These are phyloP conservation scores for Pempheris klunzingeri DNA, from an alignment of 2,797 vertebrate species.

Conservation along the genomic window DNA sequence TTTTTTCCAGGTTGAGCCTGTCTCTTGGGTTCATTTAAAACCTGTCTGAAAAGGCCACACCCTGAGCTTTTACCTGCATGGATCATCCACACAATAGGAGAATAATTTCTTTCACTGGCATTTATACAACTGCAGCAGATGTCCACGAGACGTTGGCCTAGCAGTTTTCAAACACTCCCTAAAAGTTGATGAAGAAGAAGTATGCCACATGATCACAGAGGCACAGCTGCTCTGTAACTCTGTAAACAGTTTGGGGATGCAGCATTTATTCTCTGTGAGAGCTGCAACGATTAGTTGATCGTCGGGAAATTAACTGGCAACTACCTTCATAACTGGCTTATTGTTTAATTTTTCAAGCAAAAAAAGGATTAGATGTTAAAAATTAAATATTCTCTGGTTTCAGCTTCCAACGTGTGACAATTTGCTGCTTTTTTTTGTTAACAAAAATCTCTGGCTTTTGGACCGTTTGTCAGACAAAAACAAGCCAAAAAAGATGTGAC, in stretches of 20 bases:
- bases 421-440: neutral
- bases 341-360: neutral
- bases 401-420: neutral
- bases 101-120: slow-evolving; percentile 22
- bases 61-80: slow-evolving; percentile 48
- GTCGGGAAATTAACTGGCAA: neutral
- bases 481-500: neutral
- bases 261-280: neutral
- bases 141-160: slow-evolving; percentile 1
- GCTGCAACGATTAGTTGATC: neutral
- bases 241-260: neutral
- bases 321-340: neutral
- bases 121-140: slow-evolving; percentile 25
- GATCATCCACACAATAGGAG: slow-evolving; percentile 57
- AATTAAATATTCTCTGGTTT: neutral
- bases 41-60: slow-evolving; percentile 74
- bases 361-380: too few relatives aligned
- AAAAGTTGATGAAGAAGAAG: slow-evolving; percentile 4
- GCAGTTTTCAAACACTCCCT: slow-evolving; percentile 49
- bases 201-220: slow-evolving; percentile 2
- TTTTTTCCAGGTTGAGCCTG: slow-evolving; percentile 31
- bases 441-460: neutral
- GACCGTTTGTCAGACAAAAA: neutral
- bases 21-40: slow-evolving; percentile 62
- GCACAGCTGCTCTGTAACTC: slow-evolving; percentile 7